Conservation (phyloP, 2,113 vertebrate species). For the Strigops habroptila region DNA sequence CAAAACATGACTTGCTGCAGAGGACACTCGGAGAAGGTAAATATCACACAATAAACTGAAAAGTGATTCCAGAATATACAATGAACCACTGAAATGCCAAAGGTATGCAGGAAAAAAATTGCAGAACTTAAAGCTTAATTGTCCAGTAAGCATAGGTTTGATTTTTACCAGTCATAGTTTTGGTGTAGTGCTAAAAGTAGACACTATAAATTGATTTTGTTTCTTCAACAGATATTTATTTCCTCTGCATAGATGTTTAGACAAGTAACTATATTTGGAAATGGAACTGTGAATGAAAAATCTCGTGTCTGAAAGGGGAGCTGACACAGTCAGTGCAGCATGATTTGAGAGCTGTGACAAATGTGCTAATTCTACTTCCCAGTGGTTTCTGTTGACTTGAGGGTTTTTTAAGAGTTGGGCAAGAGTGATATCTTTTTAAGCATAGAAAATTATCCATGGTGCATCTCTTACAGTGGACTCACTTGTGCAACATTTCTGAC, state of each 20-base stretch:
- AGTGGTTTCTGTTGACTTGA: neutral
- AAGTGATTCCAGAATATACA: neutral
- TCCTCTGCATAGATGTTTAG: neutral
- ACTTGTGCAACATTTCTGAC: neutral
- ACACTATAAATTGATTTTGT: neutral
- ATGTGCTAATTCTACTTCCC: neutral
- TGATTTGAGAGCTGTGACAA: neutral
- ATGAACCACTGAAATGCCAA: neutral
- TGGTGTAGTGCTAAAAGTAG: neutral
- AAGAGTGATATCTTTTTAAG: neutral
- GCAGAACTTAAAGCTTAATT: neutral
- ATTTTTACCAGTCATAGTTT: neutral
- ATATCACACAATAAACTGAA: neutral
- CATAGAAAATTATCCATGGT: neutral
- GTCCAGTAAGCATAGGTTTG: neutral
- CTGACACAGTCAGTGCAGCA: neutral
- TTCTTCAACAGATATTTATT: neutral
- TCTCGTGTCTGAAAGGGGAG: neutral
- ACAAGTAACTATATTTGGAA: neutral
- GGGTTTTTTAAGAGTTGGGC: neutral
- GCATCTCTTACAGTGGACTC: neutral
- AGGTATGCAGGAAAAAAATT: neutral
- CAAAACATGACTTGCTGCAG: constrained; percentile 96
- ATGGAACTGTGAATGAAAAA: neutral
- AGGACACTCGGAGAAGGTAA: constrained; percentile 93